phyloP scores from a whole-genome alignment of 35 echinoderm and acorn worm genomes.

The Strongylocentrotus purpuratus region DNA sequence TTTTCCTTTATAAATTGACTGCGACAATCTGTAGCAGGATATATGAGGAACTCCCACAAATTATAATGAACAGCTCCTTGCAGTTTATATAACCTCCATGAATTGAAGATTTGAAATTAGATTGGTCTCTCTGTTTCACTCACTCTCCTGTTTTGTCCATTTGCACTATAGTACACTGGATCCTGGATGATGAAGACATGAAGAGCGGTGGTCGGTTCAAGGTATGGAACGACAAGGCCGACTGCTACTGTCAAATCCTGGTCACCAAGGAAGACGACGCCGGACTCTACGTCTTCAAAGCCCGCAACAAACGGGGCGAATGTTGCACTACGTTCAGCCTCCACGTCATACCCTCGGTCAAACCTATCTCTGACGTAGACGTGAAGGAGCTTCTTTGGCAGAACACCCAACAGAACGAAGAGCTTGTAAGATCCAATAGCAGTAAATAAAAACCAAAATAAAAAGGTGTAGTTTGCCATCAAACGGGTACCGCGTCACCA shows the following conservation, averaged over 20 bases:
- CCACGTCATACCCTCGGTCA: conserved; percentile 41
- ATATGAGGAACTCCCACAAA: too few relatives aligned
- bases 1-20: too few relatives aligned
- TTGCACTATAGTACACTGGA: conserved; percentile 64
- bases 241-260: conserved; percentile 67
- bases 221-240: conserved; percentile 60
- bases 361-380: conserved; percentile 58
- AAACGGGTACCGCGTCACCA: background rate
- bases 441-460: background rate
- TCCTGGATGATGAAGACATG: conserved; percentile 60
- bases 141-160: background rate
- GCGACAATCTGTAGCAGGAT: too few relatives aligned
- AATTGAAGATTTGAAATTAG: too few relatives aligned
- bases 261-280: conserved; percentile 61
- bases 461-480: background rate
- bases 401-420: conserved; percentile 47
- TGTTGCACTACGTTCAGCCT: conserved; percentile 69
- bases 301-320: conserved; percentile 68
- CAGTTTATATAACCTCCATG: too few relatives aligned
- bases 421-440: background rate
- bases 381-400: conserved; percentile 62
- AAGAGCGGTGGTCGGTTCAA: conserved; percentile 74
- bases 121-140: background rate
- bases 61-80: too few relatives aligned
- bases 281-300: conserved; percentile 68